Evolutionary conservation across 1,140 invertebrate species (phyloP), one percentile per base, ranked within the genome.

Genomic region (Ceratina japonica): DNA sequence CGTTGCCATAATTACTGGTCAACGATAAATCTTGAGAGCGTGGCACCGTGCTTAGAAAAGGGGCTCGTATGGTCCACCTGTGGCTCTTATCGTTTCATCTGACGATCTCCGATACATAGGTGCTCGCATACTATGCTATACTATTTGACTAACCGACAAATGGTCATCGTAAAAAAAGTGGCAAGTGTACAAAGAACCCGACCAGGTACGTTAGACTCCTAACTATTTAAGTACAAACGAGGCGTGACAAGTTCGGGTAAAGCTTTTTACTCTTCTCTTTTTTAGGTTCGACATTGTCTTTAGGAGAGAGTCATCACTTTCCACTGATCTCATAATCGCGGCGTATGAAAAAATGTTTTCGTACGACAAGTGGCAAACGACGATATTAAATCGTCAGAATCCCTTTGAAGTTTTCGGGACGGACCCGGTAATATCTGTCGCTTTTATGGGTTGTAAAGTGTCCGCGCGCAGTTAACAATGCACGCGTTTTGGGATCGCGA

Each of bases 381-480:
- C 59, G 62, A 63, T 54, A 18, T 76, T 71, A 71, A 81, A 82
- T 84, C 51, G 72, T 75, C 59, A 51, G 51, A 31, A 20, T 49
- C 22, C 65, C 56, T 83, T 31, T 62, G 62, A 70, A 44, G 51
- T 52, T 12, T 20, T 15, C n/a, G 20, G 18, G 15, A 56, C 52
- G 20, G 37, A 12, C 31, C 75, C 83, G 37, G 37, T 44, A 44
- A 62, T 82, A 69, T 82, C 58, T 71, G 72, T 78, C 79, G 58
- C 68, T 85, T 86, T 86, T 86, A 86, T 86, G n/a, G 74, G 24
- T 70, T 75, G 72, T 86, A 85, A 83, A 85, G n/a, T 75, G 79
- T 80, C 61, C 59, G 52, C 22, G 52, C 22, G 66, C 71, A 72
- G 64, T 24, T 20, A 24, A 24, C 24, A 54, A 24, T 49, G 16